Evolutionary conservation across 2,113 vertebrate genomes (phyloP), one percentile per base, ranked within the genome.

Genomic region (Emberiza fucata): DNA sequence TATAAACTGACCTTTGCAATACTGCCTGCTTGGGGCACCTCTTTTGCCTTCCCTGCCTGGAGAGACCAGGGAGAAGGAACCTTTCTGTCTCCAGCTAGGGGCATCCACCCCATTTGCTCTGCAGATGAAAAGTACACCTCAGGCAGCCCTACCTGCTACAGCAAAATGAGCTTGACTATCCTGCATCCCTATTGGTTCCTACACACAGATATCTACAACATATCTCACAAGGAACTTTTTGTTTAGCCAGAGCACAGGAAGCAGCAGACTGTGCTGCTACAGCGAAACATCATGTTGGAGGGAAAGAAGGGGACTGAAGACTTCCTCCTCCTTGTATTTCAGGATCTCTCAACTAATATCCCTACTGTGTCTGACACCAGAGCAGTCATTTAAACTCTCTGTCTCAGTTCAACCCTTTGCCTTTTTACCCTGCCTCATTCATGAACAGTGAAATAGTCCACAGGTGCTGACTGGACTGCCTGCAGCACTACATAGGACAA

Each of bases 201-300:
- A 40, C 33, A 48, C 7, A 53, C 12, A 50, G 22, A 6, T 22
- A 60, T 4, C 37, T 48, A 40, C 39, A 82, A 47, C n/a, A 50
- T 27, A 56, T 5, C 12, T 91, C 42, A 48, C 8, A 57, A 63
- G 12, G 10, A 24, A 42, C 29, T 11, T 87, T 39, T 24, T 61
- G 21, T 44, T 63, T 69, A 77, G 48, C n/a, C 75, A 68, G 60
- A 64, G 22, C 35, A 84, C 54, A 54, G 19, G 42, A 86, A 53
- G 6, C 27, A 70, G 57, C 24, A 39, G 47, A n/a, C 24, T 45
- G 7, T 23, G 18, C 51, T 59, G 61, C 56, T 64, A 29, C 56
- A 61, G 56, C 4, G 18, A 27, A 66, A 15, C 0, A 0, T 28
- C 33, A 42, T 2, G 4, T 31, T 59, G 23, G 33, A 69, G 12